Percentiles rank a stretch among this genome's conserved stretches.
Evolutionary conservation across 1,140 invertebrate species (phyloP).

Genomic region (Drosophila subobscura): DNA sequence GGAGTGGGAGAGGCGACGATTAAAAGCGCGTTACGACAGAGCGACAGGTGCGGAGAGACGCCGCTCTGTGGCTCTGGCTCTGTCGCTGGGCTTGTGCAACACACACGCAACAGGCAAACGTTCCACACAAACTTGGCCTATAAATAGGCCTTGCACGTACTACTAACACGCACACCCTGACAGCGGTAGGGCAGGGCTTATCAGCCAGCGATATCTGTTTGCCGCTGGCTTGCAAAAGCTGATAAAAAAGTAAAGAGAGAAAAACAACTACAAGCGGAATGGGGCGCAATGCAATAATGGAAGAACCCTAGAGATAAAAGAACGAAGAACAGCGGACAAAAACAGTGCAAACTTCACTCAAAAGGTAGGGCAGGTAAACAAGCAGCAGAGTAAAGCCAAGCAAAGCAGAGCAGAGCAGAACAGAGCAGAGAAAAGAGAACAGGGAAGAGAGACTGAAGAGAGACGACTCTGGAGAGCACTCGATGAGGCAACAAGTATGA

Average conservation of each 20-base stretch:
- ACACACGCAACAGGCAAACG: constrained; percentile 68
- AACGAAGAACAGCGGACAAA: constrained; percentile 8
- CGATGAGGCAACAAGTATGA: constrained; percentile 1
- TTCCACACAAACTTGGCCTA: constrained; percentile 55
- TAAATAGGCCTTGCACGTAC: constrained; percentile 54
- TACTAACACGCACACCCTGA: constrained; percentile 24
- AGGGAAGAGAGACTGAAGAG: neutral
- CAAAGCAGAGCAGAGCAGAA: too few species aligned
- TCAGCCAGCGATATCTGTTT: constrained; percentile 58
- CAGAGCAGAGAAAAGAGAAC: too few species aligned
- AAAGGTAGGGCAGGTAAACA: constrained; percentile 20
- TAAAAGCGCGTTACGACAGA: constrained; percentile 66
- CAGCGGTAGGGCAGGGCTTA: constrained; percentile 22
- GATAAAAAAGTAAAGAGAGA: constrained; percentile 45
- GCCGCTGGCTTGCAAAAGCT: constrained; percentile 67
- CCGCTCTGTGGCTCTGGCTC: neutral
- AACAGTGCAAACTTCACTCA: constrained; percentile 47
- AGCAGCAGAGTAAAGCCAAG: constrained; percentile 8
- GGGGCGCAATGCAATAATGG: constrained; percentile 7
- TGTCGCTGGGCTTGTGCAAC: constrained; percentile 24
- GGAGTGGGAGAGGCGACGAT: constrained; percentile 16
- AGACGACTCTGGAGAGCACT: neutral
- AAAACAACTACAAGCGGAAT: constrained; percentile 4
- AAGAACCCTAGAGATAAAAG: too few species aligned
- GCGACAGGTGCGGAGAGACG: constrained; percentile 29